Conservation (phyloP, 1,140 invertebrate genomes). For the Cyrtorhinus lividipennis region DNA sequence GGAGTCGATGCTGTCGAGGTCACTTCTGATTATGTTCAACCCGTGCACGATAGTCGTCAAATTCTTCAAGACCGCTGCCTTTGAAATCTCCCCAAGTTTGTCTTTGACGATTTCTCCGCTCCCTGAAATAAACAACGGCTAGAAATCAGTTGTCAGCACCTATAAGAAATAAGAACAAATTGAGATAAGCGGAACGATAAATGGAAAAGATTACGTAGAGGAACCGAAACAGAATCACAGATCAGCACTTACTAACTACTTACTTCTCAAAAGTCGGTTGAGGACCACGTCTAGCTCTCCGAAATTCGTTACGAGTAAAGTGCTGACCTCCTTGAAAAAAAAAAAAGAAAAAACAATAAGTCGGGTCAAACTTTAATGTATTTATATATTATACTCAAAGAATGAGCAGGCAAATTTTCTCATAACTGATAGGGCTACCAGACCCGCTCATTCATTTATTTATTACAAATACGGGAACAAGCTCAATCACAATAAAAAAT, state of each 20-base stretch:
- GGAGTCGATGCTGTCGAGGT: slow-evolving; percentile 33
- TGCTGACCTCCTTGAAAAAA: slow-evolving; percentile 37
- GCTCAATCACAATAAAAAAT: too few relatives aligned
- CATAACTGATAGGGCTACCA: too few relatives aligned
- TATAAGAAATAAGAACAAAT: slow-evolving; percentile 5
- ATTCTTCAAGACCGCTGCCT: slow-evolving; percentile 56
- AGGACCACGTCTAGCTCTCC: slow-evolving; percentile 49
- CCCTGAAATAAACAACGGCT: slow-evolving; percentile 33
- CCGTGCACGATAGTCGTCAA: slow-evolving; percentile 52
- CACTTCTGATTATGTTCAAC: slow-evolving; percentile 42
- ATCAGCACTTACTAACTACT: slow-evolving; percentile 27
- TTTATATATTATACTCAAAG: too few relatives aligned
- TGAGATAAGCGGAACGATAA: too few relatives aligned
- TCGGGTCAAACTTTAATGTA: too few relatives aligned
- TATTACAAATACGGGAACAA: too few relatives aligned
- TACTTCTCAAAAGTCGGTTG: slow-evolving; percentile 44
- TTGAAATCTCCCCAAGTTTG: slow-evolving; percentile 50
- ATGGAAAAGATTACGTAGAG: slow-evolving; percentile 19
- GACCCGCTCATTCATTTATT: too few relatives aligned
- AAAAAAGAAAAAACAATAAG: too few relatives aligned
- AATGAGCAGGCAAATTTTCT: too few relatives aligned
- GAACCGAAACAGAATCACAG: too few relatives aligned
- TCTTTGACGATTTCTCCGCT: slow-evolving; percentile 51
- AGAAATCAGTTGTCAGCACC: too few relatives aligned
- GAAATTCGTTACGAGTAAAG: slow-evolving; percentile 52